Evolutionary conservation across 1,140 invertebrate species (phyloP).

Genomic region (Sinonovacula constricta): DNA sequence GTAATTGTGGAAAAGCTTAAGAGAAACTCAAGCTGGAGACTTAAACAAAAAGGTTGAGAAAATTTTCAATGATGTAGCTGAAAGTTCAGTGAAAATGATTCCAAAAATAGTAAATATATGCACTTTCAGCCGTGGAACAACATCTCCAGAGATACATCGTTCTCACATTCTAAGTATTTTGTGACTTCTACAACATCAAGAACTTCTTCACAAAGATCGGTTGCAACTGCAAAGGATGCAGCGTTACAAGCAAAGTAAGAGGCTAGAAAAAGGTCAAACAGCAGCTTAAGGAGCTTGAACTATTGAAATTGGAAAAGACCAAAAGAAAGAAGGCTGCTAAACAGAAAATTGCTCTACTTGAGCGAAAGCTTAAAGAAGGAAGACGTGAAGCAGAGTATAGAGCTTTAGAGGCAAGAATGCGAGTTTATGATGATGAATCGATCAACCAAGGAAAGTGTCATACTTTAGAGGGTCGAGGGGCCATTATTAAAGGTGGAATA

Average conservation of each 20-base stretch:
- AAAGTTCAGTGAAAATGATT: neutral
- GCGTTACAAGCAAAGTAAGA: neutral
- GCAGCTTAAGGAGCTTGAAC: neutral
- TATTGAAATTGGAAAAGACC: neutral
- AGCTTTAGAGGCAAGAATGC: neutral
- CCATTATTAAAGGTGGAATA: neutral
- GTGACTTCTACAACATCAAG: neutral
- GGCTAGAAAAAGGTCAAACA: neutral
- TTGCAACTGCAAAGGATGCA: neutral
- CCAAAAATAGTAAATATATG: neutral
- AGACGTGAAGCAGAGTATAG: neutral
- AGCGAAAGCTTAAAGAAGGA: neutral
- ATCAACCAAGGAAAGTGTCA: neutral
- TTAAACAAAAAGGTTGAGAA: too few relatives aligned
- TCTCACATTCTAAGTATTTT: too few relatives aligned
- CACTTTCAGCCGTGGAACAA: neutral
- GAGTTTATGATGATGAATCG: neutral
- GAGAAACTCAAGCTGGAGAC: neutral
- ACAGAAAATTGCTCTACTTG: neutral
- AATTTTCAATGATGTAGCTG: neutral
- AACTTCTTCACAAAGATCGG: neutral
- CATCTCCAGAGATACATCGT: neutral
- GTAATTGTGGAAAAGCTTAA: neutral
- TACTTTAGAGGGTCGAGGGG: neutral
- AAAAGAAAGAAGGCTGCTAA: neutral